A percentile compares a stretch with the other conserved stretches of the same genome.
Conservation (phyloP, 2,888 invertebrate species). For the Aphodius sticticus region DNA sequence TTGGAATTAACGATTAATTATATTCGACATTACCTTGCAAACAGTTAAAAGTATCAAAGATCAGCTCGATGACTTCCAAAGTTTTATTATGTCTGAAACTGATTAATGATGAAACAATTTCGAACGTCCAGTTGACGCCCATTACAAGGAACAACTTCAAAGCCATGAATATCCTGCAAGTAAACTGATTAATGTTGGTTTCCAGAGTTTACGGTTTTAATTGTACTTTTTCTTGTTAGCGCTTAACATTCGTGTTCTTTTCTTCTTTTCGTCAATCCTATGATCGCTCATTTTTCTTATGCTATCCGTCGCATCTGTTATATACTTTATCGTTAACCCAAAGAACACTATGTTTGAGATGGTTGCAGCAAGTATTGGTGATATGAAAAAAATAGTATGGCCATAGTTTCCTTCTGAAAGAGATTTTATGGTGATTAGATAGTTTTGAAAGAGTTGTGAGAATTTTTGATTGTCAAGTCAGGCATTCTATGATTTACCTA, state of each 20-base stretch:
- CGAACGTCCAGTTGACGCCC: conserved; percentile 34
- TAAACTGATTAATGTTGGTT: neutral
- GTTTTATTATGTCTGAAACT: conserved; percentile 21
- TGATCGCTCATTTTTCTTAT: conserved; percentile 15
- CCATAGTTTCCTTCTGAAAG: conserved; percentile 12
- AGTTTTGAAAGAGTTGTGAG: no score
- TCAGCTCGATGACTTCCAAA: conserved; percentile 23
- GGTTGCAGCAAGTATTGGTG: neutral
- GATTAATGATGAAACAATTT: conserved; percentile 28
- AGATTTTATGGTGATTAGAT: neutral
- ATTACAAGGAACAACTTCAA: conserved; percentile 32
- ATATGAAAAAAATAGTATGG: conserved; percentile 8
- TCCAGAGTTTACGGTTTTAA: neutral
- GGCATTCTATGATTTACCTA: no score
- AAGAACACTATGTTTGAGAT: conserved; percentile 11
- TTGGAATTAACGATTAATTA: no score
- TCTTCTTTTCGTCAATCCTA: conserved; percentile 11
- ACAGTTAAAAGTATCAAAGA: conserved; percentile 32
- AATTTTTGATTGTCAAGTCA: no score
- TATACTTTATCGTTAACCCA: conserved; percentile 14
- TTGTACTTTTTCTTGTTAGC: conserved; percentile 15
- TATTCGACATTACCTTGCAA: conserved; percentile 27
- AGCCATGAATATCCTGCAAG: conserved; percentile 31
- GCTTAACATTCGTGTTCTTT: neutral
- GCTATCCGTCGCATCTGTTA: conserved; percentile 6